Evolutionary conservation across 2,797 vertebrate genomes (phyloP), one percentile per base, ranked within the genome.

Genomic region (Melanotaenia boesemani): DNA sequence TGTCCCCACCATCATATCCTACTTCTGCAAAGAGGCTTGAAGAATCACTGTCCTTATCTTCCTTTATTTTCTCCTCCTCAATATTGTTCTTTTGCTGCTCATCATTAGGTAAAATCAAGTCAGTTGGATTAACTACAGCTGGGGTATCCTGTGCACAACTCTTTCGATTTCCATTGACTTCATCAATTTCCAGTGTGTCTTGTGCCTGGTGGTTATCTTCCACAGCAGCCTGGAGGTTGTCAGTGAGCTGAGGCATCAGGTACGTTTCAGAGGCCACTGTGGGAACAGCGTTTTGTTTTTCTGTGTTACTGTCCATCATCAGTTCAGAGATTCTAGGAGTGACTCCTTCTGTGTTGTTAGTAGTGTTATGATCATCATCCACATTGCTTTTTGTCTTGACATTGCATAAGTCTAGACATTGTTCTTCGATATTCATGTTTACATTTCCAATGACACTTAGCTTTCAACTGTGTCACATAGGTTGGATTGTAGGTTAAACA

Each of bases 381-480:
- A 89, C 81, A 18, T 84, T 92, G 58, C 63, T 89, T 82, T 91
- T 93, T 24, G 91, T 91, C 79, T 93, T 95, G 57, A 92, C 88
- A 94, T 93, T 93, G 90, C 95, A 94, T 86, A 93, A 76, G 90
- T 95, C 95, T 89, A 94, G 66, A 89, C 91, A 77, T 89, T 93
- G 89, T 74, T 93, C 92, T 78, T 95, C 89, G 86, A 93, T 91
- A 92, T 95, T 95, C 94, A 96, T 95, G 71, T 91, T 96, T 91
- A 94, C 93, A 95, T 95, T 77, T 94, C 95, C 84, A 91, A 76
- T 81, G 57, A 82, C 83, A 86, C 73, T 72, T 59, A 52, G 73
- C 72, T 56, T 75, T 79, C 16, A 82, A 81, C 77, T 77, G 82
- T 85, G 77, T 67, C 79, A 84, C 77, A 83, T 79, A 86, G 82